Evolutionary conservation across 1,140 invertebrate species (phyloP).

Genomic region (Hylaeus volcanicus): DNA sequence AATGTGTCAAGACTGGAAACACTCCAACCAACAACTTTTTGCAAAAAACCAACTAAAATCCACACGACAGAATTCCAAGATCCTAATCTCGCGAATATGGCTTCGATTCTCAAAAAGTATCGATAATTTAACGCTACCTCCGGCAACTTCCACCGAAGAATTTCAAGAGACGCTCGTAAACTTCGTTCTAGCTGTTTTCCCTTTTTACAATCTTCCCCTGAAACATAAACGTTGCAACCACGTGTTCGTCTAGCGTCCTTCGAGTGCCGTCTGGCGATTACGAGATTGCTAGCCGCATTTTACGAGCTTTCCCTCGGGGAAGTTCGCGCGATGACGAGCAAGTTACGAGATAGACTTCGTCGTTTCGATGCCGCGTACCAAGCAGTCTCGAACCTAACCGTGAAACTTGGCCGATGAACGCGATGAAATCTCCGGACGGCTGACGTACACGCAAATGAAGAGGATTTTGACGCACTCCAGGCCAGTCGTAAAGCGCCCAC

Average conservation of each 20-base stretch:
- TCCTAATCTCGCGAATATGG: too few species aligned
- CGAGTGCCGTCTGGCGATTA: conserved; percentile 8
- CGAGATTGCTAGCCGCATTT: conserved; percentile 28
- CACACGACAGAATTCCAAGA: too few species aligned
- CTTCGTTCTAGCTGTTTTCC: too few species aligned
- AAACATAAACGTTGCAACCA: too few species aligned
- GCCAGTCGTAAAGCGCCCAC: conserved; percentile 13
- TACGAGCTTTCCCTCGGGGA: conserved; percentile 6
- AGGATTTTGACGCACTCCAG: neutral
- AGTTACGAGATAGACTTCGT: conserved; percentile 10
- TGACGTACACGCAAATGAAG: conserved; percentile 15
- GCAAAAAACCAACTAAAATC: too few species aligned
- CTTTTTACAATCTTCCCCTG: neutral
- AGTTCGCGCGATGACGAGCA: neutral
- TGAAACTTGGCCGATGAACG: neutral
- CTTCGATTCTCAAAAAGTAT: too few species aligned
- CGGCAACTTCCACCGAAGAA: too few species aligned
- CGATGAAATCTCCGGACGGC: neutral
- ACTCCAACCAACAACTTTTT: too few species aligned
- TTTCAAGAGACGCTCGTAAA: too few species aligned
- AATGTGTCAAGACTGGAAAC: too few species aligned
- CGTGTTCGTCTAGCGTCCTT: too few species aligned
- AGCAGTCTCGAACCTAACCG: neutral
- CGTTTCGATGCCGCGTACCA: neutral
- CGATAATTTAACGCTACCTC: too few species aligned